Conservation (phyloP, 2,888 invertebrate genomes). For the Tipula unca region DNA sequence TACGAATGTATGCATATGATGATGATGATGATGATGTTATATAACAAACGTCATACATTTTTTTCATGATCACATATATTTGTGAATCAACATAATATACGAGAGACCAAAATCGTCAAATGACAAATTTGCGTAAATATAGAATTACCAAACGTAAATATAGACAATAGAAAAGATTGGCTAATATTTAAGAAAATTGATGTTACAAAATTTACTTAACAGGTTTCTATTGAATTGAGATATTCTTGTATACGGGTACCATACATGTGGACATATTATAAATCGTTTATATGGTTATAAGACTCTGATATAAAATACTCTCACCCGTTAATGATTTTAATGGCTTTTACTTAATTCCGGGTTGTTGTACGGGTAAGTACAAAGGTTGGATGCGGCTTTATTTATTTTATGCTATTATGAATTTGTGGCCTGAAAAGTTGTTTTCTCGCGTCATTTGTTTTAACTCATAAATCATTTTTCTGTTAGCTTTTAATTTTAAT, state of each 20-base stretch:
- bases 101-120: background rate
- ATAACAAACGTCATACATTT: background rate
- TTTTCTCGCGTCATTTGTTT: no score
- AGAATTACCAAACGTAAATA: background rate
- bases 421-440: no score
- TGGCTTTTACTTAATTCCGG: no score
- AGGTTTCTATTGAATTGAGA: background rate
- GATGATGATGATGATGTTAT: background rate
- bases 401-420: no score
- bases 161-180: background rate
- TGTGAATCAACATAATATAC: background rate
- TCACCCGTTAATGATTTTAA: no score
- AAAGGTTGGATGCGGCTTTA: no score
- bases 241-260: background rate
- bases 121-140: background rate
- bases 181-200: background rate
- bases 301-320: no score
- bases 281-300: no score
- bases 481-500: no score
- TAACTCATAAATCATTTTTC: no score
- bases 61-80: background rate
- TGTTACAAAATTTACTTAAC: background rate
- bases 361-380: no score
- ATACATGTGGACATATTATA: no score
- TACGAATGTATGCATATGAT: background rate